These are phyloP conservation scores for Aotus griseimembra DNA, from an alignment of 2,797 vertebrate genomes.

Conservation along the genomic window DNA sequence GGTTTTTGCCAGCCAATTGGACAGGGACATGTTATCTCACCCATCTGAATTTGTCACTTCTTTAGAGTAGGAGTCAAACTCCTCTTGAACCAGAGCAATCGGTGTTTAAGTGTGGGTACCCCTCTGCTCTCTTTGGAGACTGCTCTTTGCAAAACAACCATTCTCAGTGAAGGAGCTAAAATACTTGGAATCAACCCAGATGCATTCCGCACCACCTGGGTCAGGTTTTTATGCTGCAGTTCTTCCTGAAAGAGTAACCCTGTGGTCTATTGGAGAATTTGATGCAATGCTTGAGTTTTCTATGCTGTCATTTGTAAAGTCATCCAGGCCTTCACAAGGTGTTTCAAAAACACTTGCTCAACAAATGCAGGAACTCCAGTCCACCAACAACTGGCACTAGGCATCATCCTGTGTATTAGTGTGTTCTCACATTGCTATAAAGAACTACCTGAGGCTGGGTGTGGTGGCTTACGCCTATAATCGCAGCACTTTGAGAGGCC, in stretches of 20 bases:
- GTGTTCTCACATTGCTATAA: background rate
- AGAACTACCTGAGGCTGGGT: background rate
- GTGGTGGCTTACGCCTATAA: background rate
- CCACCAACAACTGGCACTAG: background rate
- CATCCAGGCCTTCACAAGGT: background rate
- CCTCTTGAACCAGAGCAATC: background rate
- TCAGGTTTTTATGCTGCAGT: background rate
- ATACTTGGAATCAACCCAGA: background rate
- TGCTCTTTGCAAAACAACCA: background rate
- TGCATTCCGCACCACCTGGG: background rate
- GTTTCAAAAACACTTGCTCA: slow-evolving; percentile 2
- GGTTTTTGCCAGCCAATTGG: background rate
- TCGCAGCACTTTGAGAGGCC: background rate
- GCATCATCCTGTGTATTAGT: background rate
- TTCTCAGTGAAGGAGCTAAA: background rate
- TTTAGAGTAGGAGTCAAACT: background rate
- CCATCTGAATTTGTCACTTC: background rate
- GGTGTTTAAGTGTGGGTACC: background rate
- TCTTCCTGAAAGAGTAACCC: background rate
- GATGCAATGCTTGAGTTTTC: background rate
- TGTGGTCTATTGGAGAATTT: background rate
- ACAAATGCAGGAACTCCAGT: background rate
- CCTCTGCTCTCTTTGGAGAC: background rate
- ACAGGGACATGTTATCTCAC: background rate
- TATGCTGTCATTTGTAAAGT: background rate